phyloP scores from a whole-genome alignment of 2,113 vertebrate genomes.

The Saguinus imperator region DNA sequence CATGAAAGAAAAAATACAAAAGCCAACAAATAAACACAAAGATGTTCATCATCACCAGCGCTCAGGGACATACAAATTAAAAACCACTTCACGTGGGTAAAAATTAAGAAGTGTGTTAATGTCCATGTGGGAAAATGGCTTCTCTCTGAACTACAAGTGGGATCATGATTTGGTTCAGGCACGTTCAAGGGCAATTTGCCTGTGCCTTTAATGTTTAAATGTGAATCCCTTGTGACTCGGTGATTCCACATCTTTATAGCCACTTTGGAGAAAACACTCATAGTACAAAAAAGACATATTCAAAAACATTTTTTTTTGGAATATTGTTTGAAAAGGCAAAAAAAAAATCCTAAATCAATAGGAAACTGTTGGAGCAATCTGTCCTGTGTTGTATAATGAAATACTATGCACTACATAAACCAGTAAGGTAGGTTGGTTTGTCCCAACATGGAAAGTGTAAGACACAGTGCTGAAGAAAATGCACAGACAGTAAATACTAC shows the following conservation, averaged over 20 bases:
- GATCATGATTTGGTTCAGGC: not conserved
- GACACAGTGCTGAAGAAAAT: not conserved
- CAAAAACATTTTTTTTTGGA: not conserved
- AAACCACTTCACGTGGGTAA: not conserved
- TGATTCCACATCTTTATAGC: not conserved
- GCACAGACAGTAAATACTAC: not conserved
- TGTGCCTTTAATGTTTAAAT: not conserved
- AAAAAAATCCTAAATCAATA: not conserved
- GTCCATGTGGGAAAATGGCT: not conserved
- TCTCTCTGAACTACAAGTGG: not conserved
- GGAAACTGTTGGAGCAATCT: not conserved
- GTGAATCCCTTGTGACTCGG: not conserved
- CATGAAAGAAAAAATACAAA: not conserved
- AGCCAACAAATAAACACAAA: not conserved
- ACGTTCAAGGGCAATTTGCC: not conserved
- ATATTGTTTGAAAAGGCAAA: not conserved
- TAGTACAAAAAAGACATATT: not conserved
- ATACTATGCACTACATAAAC: not conserved
- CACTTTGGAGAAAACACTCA: not conserved
- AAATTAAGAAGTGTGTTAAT: slow-evolving; percentile 8
- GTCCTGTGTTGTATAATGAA: not conserved
- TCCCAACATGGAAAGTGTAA: not conserved
- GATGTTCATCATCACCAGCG: not conserved
- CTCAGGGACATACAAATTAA: slow-evolving; percentile 16
- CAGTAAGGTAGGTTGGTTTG: not conserved